Conservation (phyloP, 2,888 invertebrate genomes). For the Erpobdella octoculata region DNA sequence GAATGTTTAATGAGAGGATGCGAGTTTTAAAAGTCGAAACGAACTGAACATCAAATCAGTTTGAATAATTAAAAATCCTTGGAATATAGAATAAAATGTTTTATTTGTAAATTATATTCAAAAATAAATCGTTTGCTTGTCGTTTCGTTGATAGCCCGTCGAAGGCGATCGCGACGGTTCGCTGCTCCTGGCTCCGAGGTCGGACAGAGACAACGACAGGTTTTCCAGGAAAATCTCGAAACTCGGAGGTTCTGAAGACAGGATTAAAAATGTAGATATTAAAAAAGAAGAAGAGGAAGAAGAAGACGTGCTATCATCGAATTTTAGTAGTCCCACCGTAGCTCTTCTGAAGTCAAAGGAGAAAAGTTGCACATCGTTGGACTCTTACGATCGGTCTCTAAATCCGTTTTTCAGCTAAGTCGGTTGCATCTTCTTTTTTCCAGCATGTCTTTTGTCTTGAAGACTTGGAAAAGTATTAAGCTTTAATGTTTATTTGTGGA, state of each 20-base stretch:
- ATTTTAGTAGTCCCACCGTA: not conserved
- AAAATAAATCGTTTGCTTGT: no score
- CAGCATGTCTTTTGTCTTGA: no score
- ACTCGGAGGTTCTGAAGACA: constrained; percentile 1
- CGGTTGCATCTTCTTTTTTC: no score
- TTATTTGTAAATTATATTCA: no score
- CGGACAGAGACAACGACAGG: no score
- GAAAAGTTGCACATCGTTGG: constrained; percentile 9
- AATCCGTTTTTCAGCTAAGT: constrained; percentile 27
- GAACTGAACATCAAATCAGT: not conserved
- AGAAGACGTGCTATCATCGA: constrained; percentile 3
- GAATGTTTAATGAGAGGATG: not conserved
- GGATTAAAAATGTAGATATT: not conserved
- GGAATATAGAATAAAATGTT: no score
- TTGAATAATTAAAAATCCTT: no score
- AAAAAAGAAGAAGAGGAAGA: not conserved
- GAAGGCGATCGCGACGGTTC: no score
- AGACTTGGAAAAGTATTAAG: no score
- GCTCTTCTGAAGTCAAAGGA: constrained; percentile 9
- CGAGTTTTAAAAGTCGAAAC: not conserved
- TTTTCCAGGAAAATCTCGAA: not conserved
- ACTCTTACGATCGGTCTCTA: constrained; percentile 22
- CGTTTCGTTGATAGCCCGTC: no score
- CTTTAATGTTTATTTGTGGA: no score
- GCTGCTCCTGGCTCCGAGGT: no score